Conservation (phyloP, 2,113 vertebrate genomes). For the Erinaceus europaeus region DNA sequence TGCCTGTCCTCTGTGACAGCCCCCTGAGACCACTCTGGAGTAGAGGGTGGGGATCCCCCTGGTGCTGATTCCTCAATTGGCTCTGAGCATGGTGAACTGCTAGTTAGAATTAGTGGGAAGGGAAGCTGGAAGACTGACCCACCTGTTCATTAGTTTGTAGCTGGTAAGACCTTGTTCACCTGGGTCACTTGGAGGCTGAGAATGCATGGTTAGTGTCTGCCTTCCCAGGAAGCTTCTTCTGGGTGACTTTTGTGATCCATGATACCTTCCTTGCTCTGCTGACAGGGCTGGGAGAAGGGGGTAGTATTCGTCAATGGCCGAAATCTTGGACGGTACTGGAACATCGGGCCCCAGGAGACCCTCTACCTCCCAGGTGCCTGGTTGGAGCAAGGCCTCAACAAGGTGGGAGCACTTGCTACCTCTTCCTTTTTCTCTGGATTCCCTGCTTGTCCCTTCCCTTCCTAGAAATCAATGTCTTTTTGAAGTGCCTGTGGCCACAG, state of each 20-base stretch:
- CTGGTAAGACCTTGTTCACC: background rate
- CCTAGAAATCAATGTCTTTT: background rate
- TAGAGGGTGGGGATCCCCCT: too few relatives aligned
- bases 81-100: background rate
- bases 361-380: conserved; percentile 93
- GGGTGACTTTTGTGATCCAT: background rate
- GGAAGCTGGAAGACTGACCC: background rate
- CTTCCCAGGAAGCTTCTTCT: background rate
- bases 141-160: fast-evolving
- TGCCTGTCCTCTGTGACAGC: background rate
- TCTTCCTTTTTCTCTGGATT: background rate
- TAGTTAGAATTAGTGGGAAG: background rate
- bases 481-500: fast-evolving
- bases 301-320: conserved; percentile 92
- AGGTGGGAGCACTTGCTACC: conserved; percentile 81
- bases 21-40: too few relatives aligned
- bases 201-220: background rate
- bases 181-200: background rate
- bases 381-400: conserved; percentile 88
- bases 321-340: conserved; percentile 96
- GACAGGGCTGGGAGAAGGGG: conserved; percentile 95
- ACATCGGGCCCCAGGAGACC: conserved; percentile 93
- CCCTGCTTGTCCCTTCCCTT: background rate
- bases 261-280: background rate
- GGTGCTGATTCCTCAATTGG: background rate